These are phyloP conservation scores for Drosophila malerkotliana DNA, from an alignment of 1,140 invertebrate species.

Conservation along the genomic window DNA sequence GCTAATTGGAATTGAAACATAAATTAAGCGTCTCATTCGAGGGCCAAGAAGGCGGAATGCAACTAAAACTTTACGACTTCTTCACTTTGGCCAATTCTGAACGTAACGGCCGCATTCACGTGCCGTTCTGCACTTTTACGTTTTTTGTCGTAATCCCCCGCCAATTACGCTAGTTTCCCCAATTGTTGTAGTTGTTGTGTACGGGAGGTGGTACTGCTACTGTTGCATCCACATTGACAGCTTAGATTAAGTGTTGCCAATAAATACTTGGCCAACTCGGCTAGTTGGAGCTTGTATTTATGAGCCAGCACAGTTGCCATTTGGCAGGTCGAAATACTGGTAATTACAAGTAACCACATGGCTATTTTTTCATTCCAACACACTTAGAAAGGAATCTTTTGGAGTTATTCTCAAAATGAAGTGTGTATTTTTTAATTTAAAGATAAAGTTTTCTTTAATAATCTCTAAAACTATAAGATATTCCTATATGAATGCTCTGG, in stretches of 20 bases:
- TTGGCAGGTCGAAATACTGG: conserved; percentile 56
- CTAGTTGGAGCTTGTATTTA: conserved; percentile 55
- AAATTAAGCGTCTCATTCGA: conserved; percentile 75
- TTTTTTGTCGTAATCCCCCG: conserved; percentile 60
- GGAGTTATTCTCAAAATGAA: background rate
- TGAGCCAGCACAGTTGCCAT: conserved; percentile 54
- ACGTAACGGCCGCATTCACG: conserved; percentile 50
- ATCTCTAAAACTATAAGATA: conserved; percentile 2
- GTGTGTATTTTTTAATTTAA: background rate
- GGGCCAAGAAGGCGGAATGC: conserved; percentile 61
- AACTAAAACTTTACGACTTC: conserved; percentile 78
- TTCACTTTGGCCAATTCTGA: conserved; percentile 53
- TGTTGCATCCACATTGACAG: conserved; percentile 69
- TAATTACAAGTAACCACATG: conserved; percentile 47
- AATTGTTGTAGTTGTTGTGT: conserved; percentile 7
- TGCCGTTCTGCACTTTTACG: conserved; percentile 63
- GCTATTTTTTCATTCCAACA: too few relatives aligned
- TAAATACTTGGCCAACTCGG: conserved; percentile 48
- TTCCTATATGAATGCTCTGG: conserved; percentile 9
- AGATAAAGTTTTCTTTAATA: background rate
- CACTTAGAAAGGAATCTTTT: background rate
- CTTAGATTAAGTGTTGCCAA: conserved; percentile 77
- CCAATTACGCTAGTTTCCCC: conserved; percentile 61
- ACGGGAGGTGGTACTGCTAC: background rate
- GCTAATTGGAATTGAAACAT: conserved; percentile 83